Conservation (phyloP, 2,797 vertebrate genomes). For the Enteromius viviparus region DNA sequence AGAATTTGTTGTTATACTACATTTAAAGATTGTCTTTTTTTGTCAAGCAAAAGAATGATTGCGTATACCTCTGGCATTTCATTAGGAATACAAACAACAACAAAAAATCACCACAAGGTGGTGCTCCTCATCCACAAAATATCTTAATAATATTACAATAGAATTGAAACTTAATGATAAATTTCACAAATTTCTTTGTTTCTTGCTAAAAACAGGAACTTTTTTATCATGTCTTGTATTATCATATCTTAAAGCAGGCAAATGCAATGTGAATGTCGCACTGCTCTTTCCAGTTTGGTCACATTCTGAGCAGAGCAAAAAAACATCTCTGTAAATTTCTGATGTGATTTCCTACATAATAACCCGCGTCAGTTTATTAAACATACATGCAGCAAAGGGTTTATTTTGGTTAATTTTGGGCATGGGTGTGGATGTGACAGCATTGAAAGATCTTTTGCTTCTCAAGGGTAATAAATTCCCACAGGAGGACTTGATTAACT, state of each 20-base stretch:
- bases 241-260: constrained; percentile 2
- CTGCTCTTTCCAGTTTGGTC: neutral
- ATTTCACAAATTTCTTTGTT: neutral
- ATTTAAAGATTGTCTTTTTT: neutral
- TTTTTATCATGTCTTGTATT: constrained; percentile 14
- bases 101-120: constrained; percentile 43
- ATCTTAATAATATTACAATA: neutral
- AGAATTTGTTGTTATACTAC: neutral
- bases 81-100: neutral
- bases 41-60: neutral
- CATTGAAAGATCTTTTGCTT: constrained; percentile 12
- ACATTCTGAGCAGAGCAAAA: neutral
- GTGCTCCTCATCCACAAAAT: constrained; percentile 45
- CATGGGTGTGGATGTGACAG: neutral
- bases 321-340: constrained; percentile 12
- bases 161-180: neutral
- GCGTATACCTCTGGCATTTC: neutral
- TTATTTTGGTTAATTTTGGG: neutral
- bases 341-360: neutral
- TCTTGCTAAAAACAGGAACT: neutral
- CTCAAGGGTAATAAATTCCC: neutral
- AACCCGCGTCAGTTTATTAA: neutral
- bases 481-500: constrained; percentile 25
- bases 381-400: neutral
- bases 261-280: neutral